Conservation (phyloP, 2,113 vertebrate genomes). For the Fulica atra region DNA sequence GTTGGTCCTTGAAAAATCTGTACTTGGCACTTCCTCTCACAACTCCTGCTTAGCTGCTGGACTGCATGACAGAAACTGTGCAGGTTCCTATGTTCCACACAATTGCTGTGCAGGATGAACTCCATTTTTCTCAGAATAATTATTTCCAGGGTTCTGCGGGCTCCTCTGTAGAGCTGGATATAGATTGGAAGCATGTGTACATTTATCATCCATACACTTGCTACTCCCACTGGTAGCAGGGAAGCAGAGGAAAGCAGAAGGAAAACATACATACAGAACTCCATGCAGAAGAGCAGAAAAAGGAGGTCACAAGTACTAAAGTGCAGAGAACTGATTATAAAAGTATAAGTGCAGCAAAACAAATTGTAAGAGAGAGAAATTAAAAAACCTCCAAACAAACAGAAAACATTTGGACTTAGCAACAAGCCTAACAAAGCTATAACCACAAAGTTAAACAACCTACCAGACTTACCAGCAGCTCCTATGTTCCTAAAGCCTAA, state of each 20-base stretch:
- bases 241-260: not conserved
- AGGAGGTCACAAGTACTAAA: not conserved
- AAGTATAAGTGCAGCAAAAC: not conserved
- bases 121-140: not conserved
- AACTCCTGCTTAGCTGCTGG: not conserved
- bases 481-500: not conserved
- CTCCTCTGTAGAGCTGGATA: not conserved
- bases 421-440: not conserved
- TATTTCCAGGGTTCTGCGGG: not conserved
- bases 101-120: not conserved
- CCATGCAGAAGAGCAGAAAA: not conserved
- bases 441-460: not conserved
- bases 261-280: not conserved
- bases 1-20: not conserved
- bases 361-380: not conserved
- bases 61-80: not conserved
- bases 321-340: not conserved
- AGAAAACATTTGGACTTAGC: not conserved
- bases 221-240: not conserved
- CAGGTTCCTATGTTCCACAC: not conserved
- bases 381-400: not conserved
- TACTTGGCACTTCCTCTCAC: not conserved
- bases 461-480: not conserved
- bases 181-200: not conserved
- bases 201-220: not conserved